Base-by-base conservation (phyloP, 1,140 invertebrate genomes). In the Philopotamus ludificatus region DNA sequence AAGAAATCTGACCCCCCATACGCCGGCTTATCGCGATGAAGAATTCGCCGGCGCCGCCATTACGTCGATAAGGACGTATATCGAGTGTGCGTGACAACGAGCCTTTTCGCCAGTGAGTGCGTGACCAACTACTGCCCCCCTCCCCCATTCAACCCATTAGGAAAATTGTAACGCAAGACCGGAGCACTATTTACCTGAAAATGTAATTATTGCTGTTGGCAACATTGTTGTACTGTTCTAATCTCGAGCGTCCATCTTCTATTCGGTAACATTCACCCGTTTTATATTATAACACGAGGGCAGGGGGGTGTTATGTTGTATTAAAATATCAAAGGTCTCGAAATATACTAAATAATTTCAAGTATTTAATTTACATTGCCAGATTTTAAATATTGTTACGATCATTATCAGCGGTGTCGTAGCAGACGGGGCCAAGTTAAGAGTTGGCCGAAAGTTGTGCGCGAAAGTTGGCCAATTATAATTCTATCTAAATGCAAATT, bases 401-500 rank as follows among this genome's bases (percentile, higher is more conserved):
- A 34, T 47, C 44, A 47, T 15, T 47, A 47, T 15, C 44, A 47
- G 44, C 39, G 54, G 34, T 55, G 66, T 59, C 47, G 47, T 23
- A 26, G 44, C 28, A 50, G 61, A 68, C 44, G 53, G 28, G 12
- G 18, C 45, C 28, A 41, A 25, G 57, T 62, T 16, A 12, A 16
- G 51, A 25, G 28, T 34, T 12, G 28, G 49, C 39, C 50, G 34
- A 45, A 64, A 63, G 47, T 65, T 65, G 18, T 55, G 50, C 34
- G n/a, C 58, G 44, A 69, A 70, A 70, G 60, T 70, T 66, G 65
- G 22, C 65, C 68, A 70, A 70, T 70, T 70, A 70, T 70, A 66
- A 70, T 70, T 70, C 68, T 63, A 70, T 70, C 64, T 70, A 70
- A 70, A 70, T 70, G 68, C 61, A 70, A 70, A 70, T 70, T 60